These are phyloP conservation scores for Leptopilina syphax DNA, from an alignment of 2,888 invertebrate genomes.

Conservation along the genomic window DNA sequence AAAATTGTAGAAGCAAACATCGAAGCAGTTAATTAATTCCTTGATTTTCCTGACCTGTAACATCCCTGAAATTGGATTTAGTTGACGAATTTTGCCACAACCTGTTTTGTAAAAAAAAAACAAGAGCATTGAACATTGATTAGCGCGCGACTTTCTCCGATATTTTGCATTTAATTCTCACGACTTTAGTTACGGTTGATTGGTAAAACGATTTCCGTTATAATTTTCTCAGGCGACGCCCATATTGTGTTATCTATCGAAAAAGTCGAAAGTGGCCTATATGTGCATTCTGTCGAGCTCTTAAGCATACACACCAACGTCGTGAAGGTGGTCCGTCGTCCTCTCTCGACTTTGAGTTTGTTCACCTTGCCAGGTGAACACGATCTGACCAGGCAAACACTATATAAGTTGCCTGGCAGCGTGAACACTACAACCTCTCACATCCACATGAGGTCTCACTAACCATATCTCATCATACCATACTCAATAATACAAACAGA, in stretches of 20 bases:
- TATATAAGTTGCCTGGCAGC: conserved; percentile 32
- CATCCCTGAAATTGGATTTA: too few species aligned
- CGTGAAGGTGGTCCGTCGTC: conserved; percentile 25
- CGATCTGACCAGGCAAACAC: conserved; percentile 38
- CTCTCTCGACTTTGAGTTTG: conserved; percentile 38
- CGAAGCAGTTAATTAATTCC: too few species aligned
- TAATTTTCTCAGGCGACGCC: conserved; percentile 16
- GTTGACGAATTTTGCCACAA: too few species aligned
- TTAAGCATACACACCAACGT: conserved; percentile 28
- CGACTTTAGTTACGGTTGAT: conserved; percentile 12
- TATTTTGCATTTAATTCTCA: conserved; percentile 26
- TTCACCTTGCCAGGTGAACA: conserved; percentile 38
- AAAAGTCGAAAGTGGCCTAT: conserved; percentile 31
- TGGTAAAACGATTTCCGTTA: conserved; percentile 7
- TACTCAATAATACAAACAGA: not conserved
- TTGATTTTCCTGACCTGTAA: too few species aligned
- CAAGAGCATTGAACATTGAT: not conserved
- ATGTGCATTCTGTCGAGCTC: conserved; percentile 20
- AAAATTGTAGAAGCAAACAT: too few species aligned
- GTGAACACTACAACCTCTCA: conserved; percentile 4
- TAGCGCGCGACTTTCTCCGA: not conserved
- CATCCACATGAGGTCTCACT: conserved; percentile 25
- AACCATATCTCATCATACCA: conserved; percentile 3
- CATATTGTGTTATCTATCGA: conserved; percentile 32
- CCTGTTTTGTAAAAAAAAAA: too few species aligned